These are phyloP conservation scores for Fopius arisanus DNA, from an alignment of 1,140 invertebrate species.

Conservation along the genomic window DNA sequence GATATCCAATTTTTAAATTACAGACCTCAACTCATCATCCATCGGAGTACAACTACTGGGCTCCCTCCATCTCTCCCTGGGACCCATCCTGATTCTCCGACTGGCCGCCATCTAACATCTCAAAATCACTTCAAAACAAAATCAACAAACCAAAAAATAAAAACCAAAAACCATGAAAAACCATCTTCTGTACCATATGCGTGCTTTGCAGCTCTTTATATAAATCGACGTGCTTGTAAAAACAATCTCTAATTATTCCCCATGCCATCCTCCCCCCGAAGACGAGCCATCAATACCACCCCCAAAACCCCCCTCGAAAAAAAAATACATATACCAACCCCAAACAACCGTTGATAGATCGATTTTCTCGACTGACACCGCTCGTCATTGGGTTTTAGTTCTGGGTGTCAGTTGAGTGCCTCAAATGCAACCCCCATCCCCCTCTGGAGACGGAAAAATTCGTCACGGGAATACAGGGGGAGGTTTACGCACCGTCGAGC, in stretches of 20 bases:
- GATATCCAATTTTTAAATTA: conserved; percentile 30
- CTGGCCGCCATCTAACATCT: conserved; percentile 43
- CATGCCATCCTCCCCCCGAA: neutral
- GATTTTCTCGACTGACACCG: conserved; percentile 1
- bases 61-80: conserved; percentile 38
- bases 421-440: neutral
- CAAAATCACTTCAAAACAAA: no score
- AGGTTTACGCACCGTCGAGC: conserved; percentile 19
- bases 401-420: neutral
- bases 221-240: conserved; percentile 54
- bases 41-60: conserved; percentile 25
- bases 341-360: neutral
- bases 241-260: conserved; percentile 23
- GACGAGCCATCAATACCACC: neutral
- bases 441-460: neutral
- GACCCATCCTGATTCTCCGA: conserved; percentile 44
- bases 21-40: conserved; percentile 47
- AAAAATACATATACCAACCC: neutral
- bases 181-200: conserved; percentile 44
- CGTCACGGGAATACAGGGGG: conserved; percentile 12
- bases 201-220: conserved; percentile 54
- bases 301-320: neutral
- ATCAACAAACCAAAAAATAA: neutral
- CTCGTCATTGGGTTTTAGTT: conserved; percentile 11
- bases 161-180: conserved; percentile 28